Conservation (phyloP, 2,888 invertebrate genomes). For the Nemotelus nigrinus region DNA sequence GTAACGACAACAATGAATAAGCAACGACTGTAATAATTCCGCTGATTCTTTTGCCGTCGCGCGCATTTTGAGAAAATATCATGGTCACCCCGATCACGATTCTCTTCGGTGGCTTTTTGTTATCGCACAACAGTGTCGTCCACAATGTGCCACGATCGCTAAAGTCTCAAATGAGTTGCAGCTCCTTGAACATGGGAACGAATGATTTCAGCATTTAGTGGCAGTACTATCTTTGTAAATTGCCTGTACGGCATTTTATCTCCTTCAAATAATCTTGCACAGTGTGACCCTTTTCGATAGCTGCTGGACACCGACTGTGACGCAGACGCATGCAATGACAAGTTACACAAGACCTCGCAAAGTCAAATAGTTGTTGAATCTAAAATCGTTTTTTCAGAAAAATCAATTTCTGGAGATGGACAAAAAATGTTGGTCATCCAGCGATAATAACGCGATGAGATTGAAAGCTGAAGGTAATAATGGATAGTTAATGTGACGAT, state of each 20-base stretch:
- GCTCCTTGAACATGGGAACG: slow-evolving; percentile 8
- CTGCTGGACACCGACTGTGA: slow-evolving; percentile 6
- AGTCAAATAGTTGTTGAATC: slow-evolving; percentile 4
- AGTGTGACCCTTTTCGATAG: slow-evolving; percentile 16
- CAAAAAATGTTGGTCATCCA: slow-evolving; percentile 25
- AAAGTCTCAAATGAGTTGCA: not conserved
- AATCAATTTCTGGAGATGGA: slow-evolving; percentile 1
- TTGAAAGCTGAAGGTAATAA: not conserved
- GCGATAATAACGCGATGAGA: not conserved
- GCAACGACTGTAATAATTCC: slow-evolving; percentile 16
- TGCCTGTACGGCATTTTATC: slow-evolving; percentile 19
- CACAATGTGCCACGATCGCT: slow-evolving; percentile 10
- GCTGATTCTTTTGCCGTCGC: slow-evolving; percentile 21
- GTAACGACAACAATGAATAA: slow-evolving; percentile 21
- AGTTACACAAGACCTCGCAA: not conserved
- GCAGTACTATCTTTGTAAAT: not conserved
- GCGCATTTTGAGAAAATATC: slow-evolving; percentile 31
- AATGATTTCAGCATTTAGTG: not conserved
- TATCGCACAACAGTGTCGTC: slow-evolving; percentile 16
- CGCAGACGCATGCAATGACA: not conserved
- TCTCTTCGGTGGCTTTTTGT: slow-evolving; percentile 35
- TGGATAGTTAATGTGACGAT: not conserved
- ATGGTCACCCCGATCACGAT: slow-evolving; percentile 41
- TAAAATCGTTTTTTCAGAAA: slow-evolving; percentile 8
- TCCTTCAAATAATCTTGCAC: slow-evolving; percentile 11